phyloP scores from a whole-genome alignment of 2,797 vertebrate species.

The Sebastes paucispinis region DNA sequence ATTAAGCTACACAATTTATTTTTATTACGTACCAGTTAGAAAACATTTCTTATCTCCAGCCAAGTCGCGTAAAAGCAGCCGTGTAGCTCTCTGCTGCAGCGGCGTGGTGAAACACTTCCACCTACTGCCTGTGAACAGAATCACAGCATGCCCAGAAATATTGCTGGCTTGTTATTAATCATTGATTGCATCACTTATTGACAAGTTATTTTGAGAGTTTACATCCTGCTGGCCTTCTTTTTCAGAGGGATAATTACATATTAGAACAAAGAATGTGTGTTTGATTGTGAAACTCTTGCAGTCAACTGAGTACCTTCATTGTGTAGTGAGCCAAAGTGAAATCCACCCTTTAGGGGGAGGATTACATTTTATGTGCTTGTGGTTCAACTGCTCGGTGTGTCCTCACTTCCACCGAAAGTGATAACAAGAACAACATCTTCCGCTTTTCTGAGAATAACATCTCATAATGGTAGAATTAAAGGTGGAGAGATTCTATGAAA shows the following conservation, averaged over 20 bases:
- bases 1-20: background rate
- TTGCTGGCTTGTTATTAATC: background rate
- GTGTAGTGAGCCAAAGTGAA: background rate
- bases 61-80: background rate
- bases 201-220: background rate
- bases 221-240: background rate
- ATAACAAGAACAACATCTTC: constrained; percentile 1
- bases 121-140: constrained; percentile 54
- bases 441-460: constrained; percentile 1
- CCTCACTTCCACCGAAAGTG: constrained; percentile 4
- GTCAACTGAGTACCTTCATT: constrained; percentile 3
- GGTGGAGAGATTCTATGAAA: background rate
- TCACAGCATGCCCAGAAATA: background rate
- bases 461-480: background rate
- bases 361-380: background rate
- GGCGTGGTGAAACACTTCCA: constrained; percentile 54
- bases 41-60: background rate
- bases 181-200: background rate
- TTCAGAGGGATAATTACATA: background rate
- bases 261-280: background rate
- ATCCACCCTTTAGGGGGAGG: background rate
- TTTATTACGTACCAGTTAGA: background rate
- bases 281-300: background rate
- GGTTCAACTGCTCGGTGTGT: background rate
- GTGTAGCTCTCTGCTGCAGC: background rate